Conservation (phyloP, 1,140 invertebrate genomes). For the Oreohelix idahoensis region DNA sequence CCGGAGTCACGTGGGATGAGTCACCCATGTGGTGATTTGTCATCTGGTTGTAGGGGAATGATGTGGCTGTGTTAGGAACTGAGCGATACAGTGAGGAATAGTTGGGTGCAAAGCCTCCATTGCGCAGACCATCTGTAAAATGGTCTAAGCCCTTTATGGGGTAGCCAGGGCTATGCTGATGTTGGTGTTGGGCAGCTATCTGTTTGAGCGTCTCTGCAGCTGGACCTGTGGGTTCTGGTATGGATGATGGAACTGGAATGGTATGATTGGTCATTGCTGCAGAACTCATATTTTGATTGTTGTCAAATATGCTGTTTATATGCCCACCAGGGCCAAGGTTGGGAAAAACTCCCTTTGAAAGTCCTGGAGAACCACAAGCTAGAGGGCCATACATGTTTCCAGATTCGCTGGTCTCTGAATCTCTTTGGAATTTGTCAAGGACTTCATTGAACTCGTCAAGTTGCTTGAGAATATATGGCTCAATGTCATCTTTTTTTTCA, state of each 20-base stretch:
- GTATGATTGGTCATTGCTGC: constrained; percentile 47
- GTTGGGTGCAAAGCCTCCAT: constrained; percentile 33
- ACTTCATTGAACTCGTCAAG: constrained; percentile 76
- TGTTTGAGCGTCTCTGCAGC: constrained; percentile 95
- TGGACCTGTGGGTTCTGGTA: constrained; percentile 76
- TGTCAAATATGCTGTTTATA: constrained; percentile 32
- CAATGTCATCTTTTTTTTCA: constrained; percentile 86
- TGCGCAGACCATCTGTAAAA: constrained; percentile 26
- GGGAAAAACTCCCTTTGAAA: constrained; percentile 50
- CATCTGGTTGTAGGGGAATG: constrained; percentile 1
- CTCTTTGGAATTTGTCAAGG: constrained; percentile 56
- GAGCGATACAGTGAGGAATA: constrained; percentile 43
- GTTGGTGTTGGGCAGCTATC: constrained; percentile 96
- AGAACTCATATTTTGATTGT: constrained; percentile 16
- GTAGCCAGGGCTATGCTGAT: constrained; percentile 78
- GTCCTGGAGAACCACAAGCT: constrained; percentile 54
- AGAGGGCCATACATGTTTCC: constrained; percentile 54
- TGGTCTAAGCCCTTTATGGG: constrained; percentile 71
- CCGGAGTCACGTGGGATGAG: constrained; percentile 33
- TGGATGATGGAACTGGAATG: constrained; percentile 37
- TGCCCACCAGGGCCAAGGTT: constrained; percentile 26
- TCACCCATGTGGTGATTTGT: constrained; percentile 18
- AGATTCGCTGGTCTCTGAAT: constrained; percentile 55
- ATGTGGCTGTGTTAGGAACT: neutral
- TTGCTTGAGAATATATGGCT: constrained; percentile 88